These are phyloP conservation scores for Mormoops blainvillei DNA, from an alignment of 2,113 vertebrate genomes.

Conservation along the genomic window DNA sequence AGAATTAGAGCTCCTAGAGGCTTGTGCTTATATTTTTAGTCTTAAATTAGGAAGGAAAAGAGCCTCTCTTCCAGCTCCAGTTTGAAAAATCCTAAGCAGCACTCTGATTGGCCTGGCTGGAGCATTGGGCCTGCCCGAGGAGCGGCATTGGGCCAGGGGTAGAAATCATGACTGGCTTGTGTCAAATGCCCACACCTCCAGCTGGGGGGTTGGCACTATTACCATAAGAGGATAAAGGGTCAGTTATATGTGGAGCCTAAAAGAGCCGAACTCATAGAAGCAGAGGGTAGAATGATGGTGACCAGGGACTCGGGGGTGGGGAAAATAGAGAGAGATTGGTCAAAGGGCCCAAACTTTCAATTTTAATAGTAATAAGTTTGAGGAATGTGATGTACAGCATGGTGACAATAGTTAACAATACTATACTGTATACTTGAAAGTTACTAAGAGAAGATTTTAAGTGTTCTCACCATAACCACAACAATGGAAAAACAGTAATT, in stretches of 20 bases:
- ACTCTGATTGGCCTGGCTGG: not conserved
- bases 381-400: not conserved
- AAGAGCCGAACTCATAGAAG: not conserved
- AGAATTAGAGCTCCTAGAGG: not conserved
- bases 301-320: not conserved
- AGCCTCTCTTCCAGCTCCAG: not conserved
- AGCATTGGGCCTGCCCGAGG: rapidly evolving
- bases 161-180: not conserved
- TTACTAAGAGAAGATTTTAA: not conserved
- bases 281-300: not conserved
- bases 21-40: not conserved
- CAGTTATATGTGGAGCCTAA: not conserved
- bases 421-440: not conserved
- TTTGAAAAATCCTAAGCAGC: not conserved
- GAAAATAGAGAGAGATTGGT: not conserved
- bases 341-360: not conserved
- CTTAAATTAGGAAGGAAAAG: not conserved
- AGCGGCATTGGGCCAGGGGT: not conserved
- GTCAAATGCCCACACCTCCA: not conserved
- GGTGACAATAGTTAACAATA: not conserved
- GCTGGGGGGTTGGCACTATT: not conserved
- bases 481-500: not conserved
- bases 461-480: not conserved
- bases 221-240: not conserved
- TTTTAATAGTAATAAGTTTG: not conserved